phyloP scores from a whole-genome alignment of 2,113 vertebrate genomes.

The Bubo blakistoni region DNA sequence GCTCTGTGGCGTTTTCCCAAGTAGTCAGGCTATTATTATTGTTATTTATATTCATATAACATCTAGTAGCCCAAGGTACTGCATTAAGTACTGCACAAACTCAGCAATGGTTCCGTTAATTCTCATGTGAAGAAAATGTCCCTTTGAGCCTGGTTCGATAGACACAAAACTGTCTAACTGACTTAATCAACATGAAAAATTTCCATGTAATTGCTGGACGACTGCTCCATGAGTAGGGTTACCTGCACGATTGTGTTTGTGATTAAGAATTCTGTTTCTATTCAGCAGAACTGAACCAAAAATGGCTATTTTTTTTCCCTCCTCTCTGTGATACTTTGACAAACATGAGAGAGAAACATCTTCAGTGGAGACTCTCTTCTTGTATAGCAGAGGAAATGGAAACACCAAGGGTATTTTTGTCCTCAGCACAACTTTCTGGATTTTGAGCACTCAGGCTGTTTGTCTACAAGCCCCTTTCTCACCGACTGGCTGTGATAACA shows the following conservation, averaged over 20 bases:
- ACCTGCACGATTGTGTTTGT: neutral
- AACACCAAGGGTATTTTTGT: neutral
- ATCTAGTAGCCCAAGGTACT: neutral
- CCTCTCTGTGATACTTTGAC: neutral
- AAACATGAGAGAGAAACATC: neutral
- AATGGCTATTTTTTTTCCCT: neutral
- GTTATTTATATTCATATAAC: conserved; percentile 11
- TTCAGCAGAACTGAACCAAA: neutral
- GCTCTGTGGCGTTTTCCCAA: neutral
- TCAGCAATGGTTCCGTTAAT: neutral
- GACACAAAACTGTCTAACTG: neutral
- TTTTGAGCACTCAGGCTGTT: neutral
- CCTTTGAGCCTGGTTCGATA: neutral
- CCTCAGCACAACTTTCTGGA: neutral
- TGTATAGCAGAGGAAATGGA: neutral
- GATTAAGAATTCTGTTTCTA: neutral
- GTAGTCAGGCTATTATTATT: neutral
- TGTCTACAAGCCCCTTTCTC: neutral
- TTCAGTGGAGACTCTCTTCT: neutral
- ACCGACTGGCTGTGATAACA: accelerated
- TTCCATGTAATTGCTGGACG: neutral
- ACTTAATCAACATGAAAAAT: neutral
- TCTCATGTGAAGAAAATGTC: neutral
- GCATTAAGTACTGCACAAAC: neutral
- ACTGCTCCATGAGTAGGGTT: neutral